phyloP scores from a whole-genome alignment of 2,113 vertebrate species.

The Myotis davidii region DNA sequence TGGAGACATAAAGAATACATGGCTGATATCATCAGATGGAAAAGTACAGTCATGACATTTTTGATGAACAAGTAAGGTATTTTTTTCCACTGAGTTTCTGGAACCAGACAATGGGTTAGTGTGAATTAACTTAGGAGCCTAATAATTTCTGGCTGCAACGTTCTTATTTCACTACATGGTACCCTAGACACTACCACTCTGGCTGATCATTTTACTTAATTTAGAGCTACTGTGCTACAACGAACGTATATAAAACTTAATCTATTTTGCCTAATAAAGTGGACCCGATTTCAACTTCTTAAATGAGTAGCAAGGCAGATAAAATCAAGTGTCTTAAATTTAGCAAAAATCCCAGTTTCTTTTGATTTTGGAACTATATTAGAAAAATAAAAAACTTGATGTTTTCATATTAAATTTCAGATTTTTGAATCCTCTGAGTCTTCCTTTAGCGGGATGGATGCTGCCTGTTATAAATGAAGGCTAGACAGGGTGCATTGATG shows the following conservation, averaged over 20 bases:
- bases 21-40: neutral
- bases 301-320: neutral
- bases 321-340: neutral
- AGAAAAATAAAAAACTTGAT: neutral
- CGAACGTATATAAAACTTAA: neutral
- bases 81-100: neutral
- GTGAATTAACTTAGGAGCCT: neutral
- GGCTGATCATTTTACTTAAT: neutral
- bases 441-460: neutral
- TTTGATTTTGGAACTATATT: neutral
- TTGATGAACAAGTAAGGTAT: neutral
- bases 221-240: neutral
- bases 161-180: neutral
- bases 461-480: neutral
- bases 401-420: neutral
- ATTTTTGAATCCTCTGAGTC: neutral
- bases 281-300: neutral
- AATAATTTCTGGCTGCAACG: neutral
- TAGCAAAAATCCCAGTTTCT: neutral
- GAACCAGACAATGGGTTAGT: neutral
- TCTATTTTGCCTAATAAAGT: neutral
- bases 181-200: neutral
- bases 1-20: neutral
- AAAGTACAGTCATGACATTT: neutral
- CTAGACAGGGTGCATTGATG: neutral